Evolutionary conservation across 37 sponge, comb jelly and placozoan species (phyloP).

Genomic region (Chondrilla cf. caribensis): DNA sequence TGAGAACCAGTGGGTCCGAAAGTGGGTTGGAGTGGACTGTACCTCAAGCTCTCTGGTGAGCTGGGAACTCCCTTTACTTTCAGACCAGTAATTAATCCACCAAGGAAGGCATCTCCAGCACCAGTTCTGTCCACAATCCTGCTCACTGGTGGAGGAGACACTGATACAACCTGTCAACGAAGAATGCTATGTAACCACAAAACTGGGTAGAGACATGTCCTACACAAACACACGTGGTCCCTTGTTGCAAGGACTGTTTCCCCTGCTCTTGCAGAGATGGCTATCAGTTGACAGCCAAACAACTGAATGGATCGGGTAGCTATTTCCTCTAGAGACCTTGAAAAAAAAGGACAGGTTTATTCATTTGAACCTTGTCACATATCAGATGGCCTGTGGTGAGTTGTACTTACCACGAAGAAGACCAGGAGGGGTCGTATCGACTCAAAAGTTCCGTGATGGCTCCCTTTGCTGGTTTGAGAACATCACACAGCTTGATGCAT

Average conservation of each 20-base stretch:
- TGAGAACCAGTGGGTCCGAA: too few relatives aligned
- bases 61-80: slow-evolving; percentile 39
- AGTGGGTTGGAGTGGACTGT: too few relatives aligned
- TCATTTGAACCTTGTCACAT: too few relatives aligned
- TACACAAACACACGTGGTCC: slow-evolving; percentile 34
- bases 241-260: slow-evolving; percentile 50
- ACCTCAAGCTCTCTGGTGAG: slow-evolving; percentile 46
- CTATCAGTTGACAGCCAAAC: slow-evolving; percentile 75
- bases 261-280: slow-evolving; percentile 66
- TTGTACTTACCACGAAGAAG: not conserved
- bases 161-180: slow-evolving; percentile 48
- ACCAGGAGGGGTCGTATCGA: not conserved
- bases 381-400: too few relatives aligned
- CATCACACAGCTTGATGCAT: slow-evolving; percentile 53
- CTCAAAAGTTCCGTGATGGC: slow-evolving; percentile 57
- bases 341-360: too few relatives aligned
- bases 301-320: slow-evolving; percentile 26
- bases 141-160: slow-evolving; percentile 37
- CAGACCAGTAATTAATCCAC: slow-evolving; percentile 68
- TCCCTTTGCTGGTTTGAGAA: slow-evolving; percentile 75
- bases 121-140: slow-evolving; percentile 83
- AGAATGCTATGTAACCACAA: not conserved
- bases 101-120: slow-evolving; percentile 93
- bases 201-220: not conserved
- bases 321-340: not conserved